A percentile compares a stretch with the other conserved stretches of the same genome.
phyloP scores from a whole-genome alignment of 2,888 invertebrate species.

The Mayetiola destructor region DNA sequence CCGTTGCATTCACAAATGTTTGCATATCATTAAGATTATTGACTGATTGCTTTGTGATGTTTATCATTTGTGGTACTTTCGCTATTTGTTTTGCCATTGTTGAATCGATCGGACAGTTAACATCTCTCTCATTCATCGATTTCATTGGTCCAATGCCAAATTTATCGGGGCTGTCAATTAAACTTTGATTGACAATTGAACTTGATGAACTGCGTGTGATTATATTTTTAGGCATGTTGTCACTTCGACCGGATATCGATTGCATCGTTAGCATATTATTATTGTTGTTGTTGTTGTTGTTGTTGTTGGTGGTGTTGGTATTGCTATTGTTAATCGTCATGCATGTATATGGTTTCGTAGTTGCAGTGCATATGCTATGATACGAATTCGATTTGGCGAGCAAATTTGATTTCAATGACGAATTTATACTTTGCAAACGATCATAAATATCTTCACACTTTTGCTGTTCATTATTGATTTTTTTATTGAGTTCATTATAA shows the following conservation, averaged over 20 bases:
- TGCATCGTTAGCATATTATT: not conserved
- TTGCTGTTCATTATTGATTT: constrained; percentile 33
- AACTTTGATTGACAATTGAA: constrained; percentile 24
- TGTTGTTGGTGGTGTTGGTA: no score
- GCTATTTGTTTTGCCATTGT: not conserved
- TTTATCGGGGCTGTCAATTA: not conserved
- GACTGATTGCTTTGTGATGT: not conserved
- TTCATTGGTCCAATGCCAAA: not conserved
- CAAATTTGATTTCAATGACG: constrained; percentile 19
- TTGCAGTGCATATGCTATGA: constrained; percentile 24
- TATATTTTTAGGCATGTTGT: constrained; percentile 18
- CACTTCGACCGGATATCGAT: not conserved
- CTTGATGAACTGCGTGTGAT: constrained; percentile 33
- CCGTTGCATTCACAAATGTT: constrained; percentile 18
- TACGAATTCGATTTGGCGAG: constrained; percentile 31
- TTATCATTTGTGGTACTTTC: no score
- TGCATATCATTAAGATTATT: not conserved
- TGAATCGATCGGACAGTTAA: not conserved
- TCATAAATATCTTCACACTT: constrained; percentile 35
- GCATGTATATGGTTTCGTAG: constrained; percentile 5
- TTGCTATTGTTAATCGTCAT: not conserved
- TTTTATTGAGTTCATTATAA: constrained; percentile 33
- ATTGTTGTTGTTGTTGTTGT: not conserved
- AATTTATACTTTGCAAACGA: constrained; percentile 26
- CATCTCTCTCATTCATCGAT: not conserved